Evolutionary conservation across 2,888 invertebrate species (phyloP), one percentile per base, ranked within the genome.

Genomic region (Leucophora obtusa): DNA sequence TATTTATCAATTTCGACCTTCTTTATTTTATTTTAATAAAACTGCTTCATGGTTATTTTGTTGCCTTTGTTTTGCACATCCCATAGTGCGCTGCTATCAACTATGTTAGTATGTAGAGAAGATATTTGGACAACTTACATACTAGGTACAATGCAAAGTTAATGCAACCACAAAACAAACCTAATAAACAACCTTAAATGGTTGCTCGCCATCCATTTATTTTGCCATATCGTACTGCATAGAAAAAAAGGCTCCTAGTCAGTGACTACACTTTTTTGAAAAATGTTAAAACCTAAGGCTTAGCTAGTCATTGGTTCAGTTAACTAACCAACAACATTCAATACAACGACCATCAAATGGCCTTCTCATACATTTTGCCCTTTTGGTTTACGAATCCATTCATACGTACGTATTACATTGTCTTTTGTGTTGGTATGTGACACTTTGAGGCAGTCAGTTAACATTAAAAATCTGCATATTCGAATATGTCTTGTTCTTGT

Each of bases 331-430:
- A 21, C 21, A 21, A 3, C 21, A 21, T 28, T 4, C 18, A 38
- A 17, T 14, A 15, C 53, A 71, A 66, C 58, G 74, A 18, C 63
- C 74, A 63, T 79, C 74, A 79, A 79, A 65, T 70, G 74, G 74
- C 79, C 74, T 79, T 79, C 69, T 74, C 56, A 50, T 18, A 38
- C n/a, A 63, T 62, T 62, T 24, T 68, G 21, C 56, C 62, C 73
- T 58, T 69, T 68, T 73, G 9, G 33, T 21, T 43, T 43, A 6
- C 6, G 7, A 24, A 24, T 5, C 2, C 24, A 24, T 24, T 24
- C 43, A n/a, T n/a, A n/a, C n/a, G n/a, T 10, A n/a, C 14, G 43
- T 47, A 6, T 58, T 53, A 9, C 10, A 24, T 18, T n/a, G 47
- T 66, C 1, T 17, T 28, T 21, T 24, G 24, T n/a, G 38, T 72